These are phyloP conservation scores for Uria lomvia DNA, from an alignment of 2,113 vertebrate genomes.

Conservation along the genomic window DNA sequence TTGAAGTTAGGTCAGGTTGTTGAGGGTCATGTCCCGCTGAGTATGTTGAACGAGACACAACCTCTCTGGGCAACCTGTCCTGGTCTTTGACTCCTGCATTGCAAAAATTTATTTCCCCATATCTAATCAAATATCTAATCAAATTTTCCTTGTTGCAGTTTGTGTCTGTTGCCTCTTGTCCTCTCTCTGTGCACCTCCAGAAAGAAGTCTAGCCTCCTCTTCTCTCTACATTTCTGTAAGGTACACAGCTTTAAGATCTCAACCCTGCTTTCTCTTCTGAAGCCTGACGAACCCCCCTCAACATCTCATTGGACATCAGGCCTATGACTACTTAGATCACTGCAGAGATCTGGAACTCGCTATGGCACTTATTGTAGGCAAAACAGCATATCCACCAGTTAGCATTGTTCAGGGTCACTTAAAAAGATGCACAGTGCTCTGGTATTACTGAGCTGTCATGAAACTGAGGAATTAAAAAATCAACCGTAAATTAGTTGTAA, in stretches of 20 bases:
- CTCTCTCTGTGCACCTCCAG: neutral
- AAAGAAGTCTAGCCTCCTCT: neutral
- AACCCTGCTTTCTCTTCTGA: neutral
- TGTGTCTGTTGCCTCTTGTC: neutral
- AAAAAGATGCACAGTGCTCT: neutral
- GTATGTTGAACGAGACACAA: neutral
- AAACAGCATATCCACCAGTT: neutral
- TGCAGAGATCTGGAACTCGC: neutral
- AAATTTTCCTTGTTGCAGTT: neutral
- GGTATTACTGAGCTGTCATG: neutral
- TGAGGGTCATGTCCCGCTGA: neutral
- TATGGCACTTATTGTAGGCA: neutral
- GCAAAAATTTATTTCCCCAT: neutral
- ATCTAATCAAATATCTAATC: neutral
- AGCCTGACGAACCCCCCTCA: fast-evolving
- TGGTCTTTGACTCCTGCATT: neutral
- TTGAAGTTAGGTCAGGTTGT: neutral
- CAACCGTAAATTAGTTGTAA: neutral
- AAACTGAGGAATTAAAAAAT: neutral
- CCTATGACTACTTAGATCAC: neutral
- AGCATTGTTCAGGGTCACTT: neutral
- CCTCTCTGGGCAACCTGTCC: neutral
- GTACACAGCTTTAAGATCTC: neutral
- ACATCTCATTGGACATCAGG: neutral
- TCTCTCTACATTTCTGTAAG: neutral